Percentiles rank a stretch among this genome's conserved stretches.
These are phyloP conservation scores for Betta splendens DNA, from an alignment of 2,797 vertebrate genomes.

Conservation along the genomic window DNA sequence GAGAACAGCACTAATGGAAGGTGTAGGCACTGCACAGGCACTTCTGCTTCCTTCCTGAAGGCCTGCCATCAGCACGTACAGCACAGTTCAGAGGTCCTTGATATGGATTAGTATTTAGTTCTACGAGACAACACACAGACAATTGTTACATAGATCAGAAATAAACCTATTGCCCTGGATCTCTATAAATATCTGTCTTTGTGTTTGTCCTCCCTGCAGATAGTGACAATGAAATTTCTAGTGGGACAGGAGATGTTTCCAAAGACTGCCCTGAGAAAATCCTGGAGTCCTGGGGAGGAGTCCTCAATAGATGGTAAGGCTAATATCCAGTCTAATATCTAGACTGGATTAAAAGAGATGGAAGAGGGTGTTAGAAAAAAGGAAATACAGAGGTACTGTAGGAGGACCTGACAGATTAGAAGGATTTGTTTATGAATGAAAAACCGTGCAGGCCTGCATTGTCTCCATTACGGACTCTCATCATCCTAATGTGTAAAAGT, in stretches of 20 bases:
- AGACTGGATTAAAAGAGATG: too few species aligned
- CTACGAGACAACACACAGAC: background rate
- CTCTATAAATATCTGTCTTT: background rate
- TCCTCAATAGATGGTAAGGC: conserved; percentile 93
- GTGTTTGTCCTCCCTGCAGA: conserved; percentile 77
- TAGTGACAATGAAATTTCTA: conserved; percentile 96
- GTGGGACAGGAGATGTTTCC: conserved; percentile 97
- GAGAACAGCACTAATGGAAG: conserved; percentile 55
- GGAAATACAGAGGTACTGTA: too few species aligned
- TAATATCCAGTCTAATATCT: background rate
- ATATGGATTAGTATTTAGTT: conserved; percentile 4
- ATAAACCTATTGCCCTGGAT: conserved; percentile 1
- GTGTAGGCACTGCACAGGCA: conserved; percentile 51
- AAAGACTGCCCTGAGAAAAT: conserved; percentile 99
- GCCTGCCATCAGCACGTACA: conserved; percentile 31
- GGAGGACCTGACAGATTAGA: too few species aligned
- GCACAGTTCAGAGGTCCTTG: conserved; percentile 7
- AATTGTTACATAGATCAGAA: background rate
- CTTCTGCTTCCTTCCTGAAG: conserved; percentile 40
- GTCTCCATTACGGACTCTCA: too few species aligned
- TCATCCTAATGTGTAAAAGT: conserved; percentile 6
- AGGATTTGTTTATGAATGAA: too few species aligned
- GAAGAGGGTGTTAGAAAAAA: too few species aligned
- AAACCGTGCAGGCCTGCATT: too few species aligned
- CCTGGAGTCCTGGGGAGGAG: conserved; percentile 94